phyloP scores from a whole-genome alignment of 1,140 invertebrate species.

The Drosophila oshimai region DNA sequence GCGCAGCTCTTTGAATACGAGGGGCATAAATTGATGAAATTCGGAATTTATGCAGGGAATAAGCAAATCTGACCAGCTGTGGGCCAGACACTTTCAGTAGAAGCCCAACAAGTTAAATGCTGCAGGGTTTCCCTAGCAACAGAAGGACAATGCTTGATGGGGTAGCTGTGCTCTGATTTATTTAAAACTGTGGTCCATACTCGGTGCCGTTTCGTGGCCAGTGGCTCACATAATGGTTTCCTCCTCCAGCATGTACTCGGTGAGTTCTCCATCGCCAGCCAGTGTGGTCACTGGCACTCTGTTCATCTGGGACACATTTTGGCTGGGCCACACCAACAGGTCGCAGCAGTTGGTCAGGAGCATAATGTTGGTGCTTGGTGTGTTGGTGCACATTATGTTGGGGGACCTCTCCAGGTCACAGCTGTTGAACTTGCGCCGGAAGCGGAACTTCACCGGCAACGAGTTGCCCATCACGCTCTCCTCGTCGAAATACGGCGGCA shows the following conservation, averaged over 20 bases:
- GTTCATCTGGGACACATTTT: conserved; percentile 65
- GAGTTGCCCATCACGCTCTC: conserved; percentile 63
- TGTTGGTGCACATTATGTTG: conserved; percentile 40
- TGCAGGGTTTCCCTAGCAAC: conserved; percentile 2
- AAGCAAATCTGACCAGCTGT: conserved; percentile 14
- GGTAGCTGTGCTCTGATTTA: neutral
- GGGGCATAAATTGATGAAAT: conserved; percentile 27
- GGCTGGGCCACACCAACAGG: conserved; percentile 67
- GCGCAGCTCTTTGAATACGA: neutral
- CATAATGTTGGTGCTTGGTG: conserved; percentile 60
- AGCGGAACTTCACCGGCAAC: conserved; percentile 58
- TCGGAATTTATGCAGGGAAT: conserved; percentile 23
- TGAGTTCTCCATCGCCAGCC: conserved; percentile 55
- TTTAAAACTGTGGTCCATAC: neutral
- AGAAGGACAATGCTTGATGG: neutral
- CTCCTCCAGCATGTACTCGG: conserved; percentile 70
- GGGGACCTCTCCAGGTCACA: conserved; percentile 34
- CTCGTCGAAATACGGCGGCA: conserved; percentile 55
- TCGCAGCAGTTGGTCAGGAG: conserved; percentile 59
- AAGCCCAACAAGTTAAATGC: conserved; percentile 6
- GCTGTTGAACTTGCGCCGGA: conserved; percentile 44
- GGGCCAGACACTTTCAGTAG: neutral
- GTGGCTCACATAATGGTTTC: conserved; percentile 58
- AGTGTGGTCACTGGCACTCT: conserved; percentile 55
- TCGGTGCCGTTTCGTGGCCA: neutral